Base-by-base conservation (phyloP, 2,888 invertebrate species). In the Noctua pronuba region DNA sequence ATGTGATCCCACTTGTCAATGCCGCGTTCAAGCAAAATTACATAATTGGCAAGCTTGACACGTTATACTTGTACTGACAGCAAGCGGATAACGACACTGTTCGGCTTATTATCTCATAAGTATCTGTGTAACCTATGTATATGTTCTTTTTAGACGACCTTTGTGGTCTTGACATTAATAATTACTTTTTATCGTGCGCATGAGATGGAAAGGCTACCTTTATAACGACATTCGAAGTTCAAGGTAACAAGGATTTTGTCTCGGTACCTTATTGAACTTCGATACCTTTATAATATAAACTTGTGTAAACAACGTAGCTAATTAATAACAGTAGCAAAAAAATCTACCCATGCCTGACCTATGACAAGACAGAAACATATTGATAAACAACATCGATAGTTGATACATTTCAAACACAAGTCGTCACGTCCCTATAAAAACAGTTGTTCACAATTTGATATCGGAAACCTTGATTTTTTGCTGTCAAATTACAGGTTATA, bases 401-500 rank as follows among this genome's bases (percentile, higher is more conserved):
- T 70, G 73, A 84, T 67, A 69, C 38, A 75, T 73, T 68, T 52
- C 44, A 49, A 55, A 62, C 5, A 2, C 66, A 60, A 13, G 31
- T 58, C 44, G n/a, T 60, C 31, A 52, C 68, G 52, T 66, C 73
- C 72, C 70, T 80, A 73, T 28, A 65, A 38, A 75, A n/a, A 66
- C 66, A 67, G 52, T 75, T 62, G 65, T 68, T 41, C 70, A 66
- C 76, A 78, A 84, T 76, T 88, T 79, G 35, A 76, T 55, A 75
- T 71, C 16, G 31, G 38, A 74, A 86, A 80, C 83, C 86, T 80
- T 86, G 84, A 75, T 28, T 83, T 88, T 87, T 88, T 88, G 75
- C 79, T 66, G 79, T 70, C 73, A 86, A 87, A 88, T 86, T 88
- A 82, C 78, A 81, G 65, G 79, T 81, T 87, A 52, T 5, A 55